Percentiles rank a stretch among this genome's conserved stretches.
These are phyloP conservation scores for Sarcophaga rosellei DNA, from an alignment of 2,888 invertebrate species.

Conservation along the genomic window DNA sequence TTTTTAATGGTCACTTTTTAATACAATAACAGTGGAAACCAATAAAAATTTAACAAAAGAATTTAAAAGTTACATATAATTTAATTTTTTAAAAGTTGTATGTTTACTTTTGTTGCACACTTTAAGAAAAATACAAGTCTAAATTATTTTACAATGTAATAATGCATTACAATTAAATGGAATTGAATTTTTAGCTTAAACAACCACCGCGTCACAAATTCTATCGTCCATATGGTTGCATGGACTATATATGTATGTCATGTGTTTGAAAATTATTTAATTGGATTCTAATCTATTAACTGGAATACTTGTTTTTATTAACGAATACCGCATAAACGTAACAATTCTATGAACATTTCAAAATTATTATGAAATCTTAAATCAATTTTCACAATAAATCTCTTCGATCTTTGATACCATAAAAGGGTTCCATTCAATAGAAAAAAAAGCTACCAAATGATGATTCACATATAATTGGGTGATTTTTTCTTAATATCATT, in stretches of 20 bases:
- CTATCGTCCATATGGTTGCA: not conserved
- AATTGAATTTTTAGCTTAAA: not conserved
- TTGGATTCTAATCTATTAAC: conserved; percentile 29
- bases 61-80: not conserved
- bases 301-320: not conserved
- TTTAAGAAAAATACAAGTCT: too few relatives aligned
- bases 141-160: too few relatives aligned
- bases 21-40: not conserved
- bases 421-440: not conserved
- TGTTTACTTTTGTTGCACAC: not conserved
- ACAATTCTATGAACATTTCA: not conserved
- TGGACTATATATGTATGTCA: not conserved
- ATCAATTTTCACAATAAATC: conserved; percentile 26
- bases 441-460: not conserved
- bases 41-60: not conserved
- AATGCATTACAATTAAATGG: not conserved
- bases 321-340: not conserved
- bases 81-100: not conserved
- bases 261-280: not conserved
- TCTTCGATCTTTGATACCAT: not conserved
- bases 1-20: conserved; percentile 1
- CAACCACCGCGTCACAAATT: conserved; percentile 4
- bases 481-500: too few relatives aligned
- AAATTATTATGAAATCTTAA: conserved; percentile 38
- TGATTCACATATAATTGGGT: not conserved